Evolutionary conservation across 64 coral and sea anemone genomes (phyloP).

Genomic region (Montipora cactus): DNA sequence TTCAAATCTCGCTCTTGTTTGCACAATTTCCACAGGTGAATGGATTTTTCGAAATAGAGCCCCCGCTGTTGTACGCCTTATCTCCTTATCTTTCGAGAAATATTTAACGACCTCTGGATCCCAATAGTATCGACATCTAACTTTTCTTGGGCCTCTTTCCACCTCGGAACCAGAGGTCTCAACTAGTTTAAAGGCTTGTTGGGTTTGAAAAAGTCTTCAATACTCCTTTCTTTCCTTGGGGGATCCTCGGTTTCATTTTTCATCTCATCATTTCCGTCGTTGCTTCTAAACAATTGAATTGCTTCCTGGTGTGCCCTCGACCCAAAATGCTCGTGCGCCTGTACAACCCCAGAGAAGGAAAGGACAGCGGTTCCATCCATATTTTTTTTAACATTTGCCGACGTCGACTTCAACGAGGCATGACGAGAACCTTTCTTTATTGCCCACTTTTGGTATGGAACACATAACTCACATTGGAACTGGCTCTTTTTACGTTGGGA

Average conservation of each 20-base stretch:
- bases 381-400: constrained; percentile 19
- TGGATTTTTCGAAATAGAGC: constrained; percentile 54
- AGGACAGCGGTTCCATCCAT: constrained; percentile 43
- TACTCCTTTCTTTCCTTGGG: not conserved
- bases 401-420: not conserved
- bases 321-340: constrained; percentile 24
- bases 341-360: constrained; percentile 27
- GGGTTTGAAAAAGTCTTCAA: not conserved
- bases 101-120: constrained; percentile 56
- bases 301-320: constrained; percentile 57
- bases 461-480: constrained; percentile 19
- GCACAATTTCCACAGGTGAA: constrained; percentile 53
- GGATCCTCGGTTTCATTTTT: too few relatives aligned
- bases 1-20: constrained; percentile 46
- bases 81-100: constrained; percentile 31
- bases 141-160: not conserved
- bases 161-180: not conserved
- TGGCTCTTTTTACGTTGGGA: constrained; percentile 21
- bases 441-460: constrained; percentile 33
- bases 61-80: constrained; percentile 9
- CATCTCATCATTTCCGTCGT: too few relatives aligned
- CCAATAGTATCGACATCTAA: constrained; percentile 26
- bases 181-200: constrained; percentile 11
- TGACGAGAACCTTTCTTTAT: constrained; percentile 2
- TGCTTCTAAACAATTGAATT: not conserved